Percentiles rank a stretch among this genome's conserved stretches.
phyloP scores from a whole-genome alignment of 2,888 invertebrate genomes.

The Spodoptera picta region DNA sequence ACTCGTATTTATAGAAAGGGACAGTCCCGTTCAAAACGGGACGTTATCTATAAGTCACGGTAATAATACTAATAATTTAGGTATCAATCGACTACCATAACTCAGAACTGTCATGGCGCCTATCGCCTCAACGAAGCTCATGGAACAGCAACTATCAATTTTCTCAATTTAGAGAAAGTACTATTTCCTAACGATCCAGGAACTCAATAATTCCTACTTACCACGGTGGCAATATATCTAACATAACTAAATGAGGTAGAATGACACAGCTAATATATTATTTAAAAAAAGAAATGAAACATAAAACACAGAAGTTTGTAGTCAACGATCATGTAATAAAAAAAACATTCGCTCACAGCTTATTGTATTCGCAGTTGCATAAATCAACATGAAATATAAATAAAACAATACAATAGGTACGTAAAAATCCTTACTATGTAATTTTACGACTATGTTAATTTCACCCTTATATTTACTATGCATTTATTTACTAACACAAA shows the following conservation, averaged over 20 bases:
- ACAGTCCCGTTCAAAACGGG: too few species aligned
- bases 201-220: slow-evolving; percentile 1
- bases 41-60: too few species aligned
- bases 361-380: slow-evolving; percentile 33
- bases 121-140: not conserved
- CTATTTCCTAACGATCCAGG: not conserved
- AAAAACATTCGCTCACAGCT: slow-evolving; percentile 39
- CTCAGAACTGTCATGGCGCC: not conserved
- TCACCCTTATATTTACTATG: too few species aligned
- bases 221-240: not conserved
- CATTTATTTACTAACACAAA: too few species aligned
- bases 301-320: slow-evolving; percentile 6
- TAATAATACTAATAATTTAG: too few species aligned
- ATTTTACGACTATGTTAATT: too few species aligned
- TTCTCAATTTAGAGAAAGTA: slow-evolving; percentile 5
- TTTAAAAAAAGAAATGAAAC: slow-evolving; percentile 6
- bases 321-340: slow-evolving; percentile 28
- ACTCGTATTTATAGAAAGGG: too few species aligned
- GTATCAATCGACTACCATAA: not conserved
- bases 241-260: slow-evolving; percentile 6
- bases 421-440: too few species aligned
- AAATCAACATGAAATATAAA: not conserved
- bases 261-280: slow-evolving; percentile 9
- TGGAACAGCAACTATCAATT: slow-evolving; percentile 1
- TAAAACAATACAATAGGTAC: too few species aligned